These are phyloP conservation scores for Otus sunia DNA, from an alignment of 2,113 vertebrate species.

Conservation along the genomic window DNA sequence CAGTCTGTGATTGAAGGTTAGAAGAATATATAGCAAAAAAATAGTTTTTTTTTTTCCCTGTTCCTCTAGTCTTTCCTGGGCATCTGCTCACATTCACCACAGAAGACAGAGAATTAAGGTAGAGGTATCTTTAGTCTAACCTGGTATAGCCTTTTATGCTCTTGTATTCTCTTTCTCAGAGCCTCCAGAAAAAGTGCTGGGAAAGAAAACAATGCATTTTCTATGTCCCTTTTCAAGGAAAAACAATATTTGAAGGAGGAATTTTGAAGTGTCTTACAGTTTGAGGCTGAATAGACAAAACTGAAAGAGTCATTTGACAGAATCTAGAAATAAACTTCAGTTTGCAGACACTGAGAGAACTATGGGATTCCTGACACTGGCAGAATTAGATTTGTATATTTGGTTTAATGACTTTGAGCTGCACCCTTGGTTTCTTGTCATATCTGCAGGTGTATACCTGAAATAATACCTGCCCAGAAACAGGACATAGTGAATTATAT, in stretches of 20 bases:
- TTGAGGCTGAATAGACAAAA: neutral
- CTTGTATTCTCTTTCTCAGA: neutral
- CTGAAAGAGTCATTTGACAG: neutral
- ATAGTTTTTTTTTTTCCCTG: neutral
- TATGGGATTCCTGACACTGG: neutral
- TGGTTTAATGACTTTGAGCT: neutral
- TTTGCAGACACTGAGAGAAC: neutral
- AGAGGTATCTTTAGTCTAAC: neutral
- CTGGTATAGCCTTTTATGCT: neutral
- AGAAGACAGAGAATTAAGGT: neutral
- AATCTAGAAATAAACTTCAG: neutral
- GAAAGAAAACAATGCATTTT: neutral
- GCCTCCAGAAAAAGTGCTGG: neutral
- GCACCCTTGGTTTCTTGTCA: neutral
- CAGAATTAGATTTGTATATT: neutral
- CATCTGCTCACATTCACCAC: neutral
- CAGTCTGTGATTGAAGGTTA: neutral
- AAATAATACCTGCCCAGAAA: neutral
- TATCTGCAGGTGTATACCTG: neutral
- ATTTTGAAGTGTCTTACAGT: neutral
- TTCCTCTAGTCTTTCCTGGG: neutral
- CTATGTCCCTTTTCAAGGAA: neutral
- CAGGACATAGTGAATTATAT: neutral
- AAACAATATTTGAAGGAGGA: neutral
- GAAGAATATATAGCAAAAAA: neutral